Evolutionary conservation across 2,888 invertebrate genomes (phyloP).

Genomic region (Seira ritae): DNA sequence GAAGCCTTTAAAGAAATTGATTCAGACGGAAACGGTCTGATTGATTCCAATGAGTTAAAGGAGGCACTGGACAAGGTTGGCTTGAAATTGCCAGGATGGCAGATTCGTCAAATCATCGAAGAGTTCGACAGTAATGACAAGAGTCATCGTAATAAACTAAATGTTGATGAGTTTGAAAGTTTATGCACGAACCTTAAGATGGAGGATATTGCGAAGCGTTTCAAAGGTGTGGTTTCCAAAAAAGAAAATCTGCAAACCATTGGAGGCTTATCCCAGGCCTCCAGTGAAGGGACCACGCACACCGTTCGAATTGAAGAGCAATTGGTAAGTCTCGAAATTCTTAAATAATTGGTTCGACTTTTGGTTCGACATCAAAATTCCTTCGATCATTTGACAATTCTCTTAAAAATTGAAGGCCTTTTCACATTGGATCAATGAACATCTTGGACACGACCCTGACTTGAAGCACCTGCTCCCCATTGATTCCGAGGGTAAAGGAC

Average conservation of each 20-base stretch:
- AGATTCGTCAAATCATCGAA: constrained; percentile 90
- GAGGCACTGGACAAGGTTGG: constrained; percentile 94
- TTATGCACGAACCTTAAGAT: constrained; percentile 91
- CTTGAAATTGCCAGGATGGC: constrained; percentile 96
- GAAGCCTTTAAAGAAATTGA: constrained; percentile 83
- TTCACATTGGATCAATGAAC: constrained; percentile 98
- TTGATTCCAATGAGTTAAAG: constrained; percentile 92
- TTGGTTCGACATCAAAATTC: not conserved
- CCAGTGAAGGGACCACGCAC: constrained; percentile 96
- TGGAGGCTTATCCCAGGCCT: constrained; percentile 96
- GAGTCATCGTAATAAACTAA: constrained; percentile 84
- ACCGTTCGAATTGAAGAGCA: constrained; percentile 82
- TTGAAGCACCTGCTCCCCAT: constrained; percentile 93
- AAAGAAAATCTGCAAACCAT: constrained; percentile 93
- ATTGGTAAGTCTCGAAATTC: too few relatives aligned
- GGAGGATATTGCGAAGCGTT: constrained; percentile 93
- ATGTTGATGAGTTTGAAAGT: constrained; percentile 92
- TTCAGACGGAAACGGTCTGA: constrained; percentile 92
- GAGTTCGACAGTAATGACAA: constrained; percentile 80
- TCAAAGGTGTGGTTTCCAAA: constrained; percentile 94
- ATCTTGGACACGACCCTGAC: constrained; percentile 92
- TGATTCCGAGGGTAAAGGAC: constrained; percentile 90
- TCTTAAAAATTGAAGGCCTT: constrained; percentile 92
- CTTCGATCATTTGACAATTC: not conserved
- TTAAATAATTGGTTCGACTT: not conserved